Evolutionary conservation across 1,140 invertebrate species (phyloP), one percentile per base, ranked within the genome.

Genomic region (Orussus abietinus): DNA sequence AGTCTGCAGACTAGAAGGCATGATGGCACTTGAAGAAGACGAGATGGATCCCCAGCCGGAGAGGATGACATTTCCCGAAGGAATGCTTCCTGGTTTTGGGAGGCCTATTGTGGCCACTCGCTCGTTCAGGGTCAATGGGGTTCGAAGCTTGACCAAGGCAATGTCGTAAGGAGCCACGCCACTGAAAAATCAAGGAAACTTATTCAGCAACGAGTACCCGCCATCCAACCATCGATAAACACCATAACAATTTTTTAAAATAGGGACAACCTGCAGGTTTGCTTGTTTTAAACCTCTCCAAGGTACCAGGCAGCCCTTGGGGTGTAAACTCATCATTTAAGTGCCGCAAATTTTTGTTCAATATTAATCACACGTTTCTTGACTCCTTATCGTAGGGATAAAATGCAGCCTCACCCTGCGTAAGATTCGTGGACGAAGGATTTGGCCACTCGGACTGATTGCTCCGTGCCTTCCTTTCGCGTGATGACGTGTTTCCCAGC

Each of bases 111-210:
- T 60, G 4, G 75, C 67, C 0, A 86, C 75, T 28, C 56, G 62
- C 17, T 77, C 59, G 44, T 72, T 77, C 45, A 79, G 78, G 9
- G 53, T 51, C 13, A 85, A 54, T 2, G 80, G 69, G 17, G 55
- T 64, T n/a, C 62, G 62, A 4, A 83, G 56, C 37, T 69, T 74
- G 11, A 86, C 59, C 2, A 86, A 32, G 11, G 80, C 81, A 38
- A 86, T 78, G 51, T 87, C 85, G 45, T 78, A 75, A 13, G 75
- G 72, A 13, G 57, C 74, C 3, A 79, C 76, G 5, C 67, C 69
- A 10, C 70, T 70, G 47, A 7, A 55, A 56, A 12, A 35, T 40
- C 12, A n/a, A 10, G 25, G 10, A 28, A 28, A 3, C 2, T 28
- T 12, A 28, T n/a, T 28, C 25, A 28, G 10, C 3, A 28, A 28